Base-by-base conservation (phyloP, 2,797 vertebrate species). In the Antennarius maculatus region DNA sequence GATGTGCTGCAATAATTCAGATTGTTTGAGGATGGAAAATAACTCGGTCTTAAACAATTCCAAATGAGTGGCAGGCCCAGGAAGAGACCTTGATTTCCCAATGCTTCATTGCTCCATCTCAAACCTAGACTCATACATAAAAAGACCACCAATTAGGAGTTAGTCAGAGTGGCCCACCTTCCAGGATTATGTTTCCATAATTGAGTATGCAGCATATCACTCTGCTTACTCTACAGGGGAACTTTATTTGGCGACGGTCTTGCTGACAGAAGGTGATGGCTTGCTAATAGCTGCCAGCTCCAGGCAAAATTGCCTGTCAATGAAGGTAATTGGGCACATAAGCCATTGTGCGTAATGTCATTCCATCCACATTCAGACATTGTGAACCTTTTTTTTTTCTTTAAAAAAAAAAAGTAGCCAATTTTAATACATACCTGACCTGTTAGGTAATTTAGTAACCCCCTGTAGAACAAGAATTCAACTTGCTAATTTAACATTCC, bases 231-330 rank as follows among this genome's bases (percentile, higher is more conserved):
- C 71, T 55, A 73, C 6, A 42, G 53, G 70, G 68, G 70, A 37
- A 29, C 53, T 76, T 78, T 82, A 75, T 87, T 86, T 84, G 64
- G 76, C 77, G 81, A 66, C 5, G 12, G 74, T 59, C 71, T 78
- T 46, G 68, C 85, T 81, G 86, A 85, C 77, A 74, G 72, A 80
- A 87, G 88, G 74, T 84, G 88, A 91, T 80, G 80, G 77, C 77
- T 80, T 43, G 71, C 73, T 91, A 91, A 91, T 88, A 86, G 86
- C 85, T 83, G 81, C 83, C 84, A 83, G 77, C 72, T 76, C 71
- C 59, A 12, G 72, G 82, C 73, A 84, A 87, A 90, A 89, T 90
- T 89, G 80, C 82, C 83, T 88, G 88, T 89, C 88, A 86, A 82
- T 90, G 84, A 84, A 79, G 55, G 80, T 91, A 90, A 90, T 90